Percentiles rank a stretch among this genome's conserved stretches.
These are phyloP conservation scores for Okapia johnstoni DNA, from an alignment of 2,113 vertebrate genomes.

Conservation along the genomic window DNA sequence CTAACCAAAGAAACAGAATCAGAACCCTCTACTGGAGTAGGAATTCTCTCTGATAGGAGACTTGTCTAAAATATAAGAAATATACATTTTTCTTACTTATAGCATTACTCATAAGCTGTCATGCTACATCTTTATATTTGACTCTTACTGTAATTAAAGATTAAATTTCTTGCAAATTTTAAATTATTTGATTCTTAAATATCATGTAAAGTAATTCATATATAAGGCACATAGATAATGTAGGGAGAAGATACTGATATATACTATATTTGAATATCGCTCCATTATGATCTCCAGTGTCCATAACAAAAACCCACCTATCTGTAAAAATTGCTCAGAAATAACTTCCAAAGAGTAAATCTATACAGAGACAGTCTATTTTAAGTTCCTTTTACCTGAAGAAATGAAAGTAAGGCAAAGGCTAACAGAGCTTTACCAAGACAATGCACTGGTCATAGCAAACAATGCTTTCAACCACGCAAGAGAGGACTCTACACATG, in stretches of 20 bases:
- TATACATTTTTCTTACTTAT: not conserved
- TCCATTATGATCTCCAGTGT: not conserved
- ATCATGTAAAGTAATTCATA: not conserved
- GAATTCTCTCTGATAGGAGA: slow-evolving; percentile 84
- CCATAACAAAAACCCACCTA: not conserved
- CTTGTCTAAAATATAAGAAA: slow-evolving; percentile 80
- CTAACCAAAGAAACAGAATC: slow-evolving; percentile 65
- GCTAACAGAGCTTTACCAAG: not conserved
- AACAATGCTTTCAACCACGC: not conserved
- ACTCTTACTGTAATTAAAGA: not conserved
- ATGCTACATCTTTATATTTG: not conserved
- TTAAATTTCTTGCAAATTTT: not conserved
- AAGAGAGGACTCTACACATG: not conserved
- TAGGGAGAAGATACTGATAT: not conserved
- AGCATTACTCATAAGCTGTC: not conserved
- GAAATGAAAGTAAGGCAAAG: not conserved
- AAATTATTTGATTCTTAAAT: not conserved
- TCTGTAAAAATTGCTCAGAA: not conserved
- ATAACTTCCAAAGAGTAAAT: not conserved
- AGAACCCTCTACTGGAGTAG: slow-evolving; percentile 84
- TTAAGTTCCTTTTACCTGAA: not conserved
- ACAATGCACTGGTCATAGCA: not conserved
- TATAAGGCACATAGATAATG: not conserved
- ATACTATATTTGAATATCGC: not conserved
- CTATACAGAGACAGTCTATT: not conserved